Conservation (phyloP, 2,113 vertebrate species). For the Anseranas semipalmata region DNA sequence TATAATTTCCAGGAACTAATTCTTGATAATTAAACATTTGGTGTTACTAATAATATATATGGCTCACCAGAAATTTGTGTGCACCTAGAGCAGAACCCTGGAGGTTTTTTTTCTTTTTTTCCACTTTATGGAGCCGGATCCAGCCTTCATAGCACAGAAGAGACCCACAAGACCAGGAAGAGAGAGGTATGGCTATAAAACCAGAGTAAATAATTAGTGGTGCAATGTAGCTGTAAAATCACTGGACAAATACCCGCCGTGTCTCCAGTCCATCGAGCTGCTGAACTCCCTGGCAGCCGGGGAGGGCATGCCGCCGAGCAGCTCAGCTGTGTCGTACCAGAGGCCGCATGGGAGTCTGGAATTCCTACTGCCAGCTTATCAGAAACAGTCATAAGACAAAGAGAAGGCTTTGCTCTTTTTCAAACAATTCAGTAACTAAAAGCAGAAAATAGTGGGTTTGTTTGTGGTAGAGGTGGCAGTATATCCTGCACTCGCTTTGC, state of each 20-base stretch:
- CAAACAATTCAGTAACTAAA: not conserved
- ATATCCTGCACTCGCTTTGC: slow-evolving; percentile 11
- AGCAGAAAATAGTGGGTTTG: not conserved
- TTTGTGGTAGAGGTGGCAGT: slow-evolving; percentile 22
- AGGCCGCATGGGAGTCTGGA: not conserved
- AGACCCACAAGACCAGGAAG: not conserved
- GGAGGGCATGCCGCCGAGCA: not conserved
- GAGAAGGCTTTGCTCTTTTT: not conserved
- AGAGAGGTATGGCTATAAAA: not conserved
- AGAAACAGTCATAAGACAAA: not conserved
- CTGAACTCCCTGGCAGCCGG: not conserved
- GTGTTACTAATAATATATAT: not conserved
- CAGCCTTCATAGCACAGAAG: not conserved
- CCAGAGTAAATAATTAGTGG: not conserved
- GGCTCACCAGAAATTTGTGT: not conserved
- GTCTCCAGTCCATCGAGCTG: not conserved
- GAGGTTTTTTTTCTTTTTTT: not conserved
- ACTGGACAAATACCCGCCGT: not conserved
- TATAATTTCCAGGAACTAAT: not conserved
- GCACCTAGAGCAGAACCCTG: not conserved
- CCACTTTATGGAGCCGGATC: not conserved
- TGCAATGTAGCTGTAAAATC: not conserved
- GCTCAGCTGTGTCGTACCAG: not conserved
- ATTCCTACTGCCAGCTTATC: not conserved
- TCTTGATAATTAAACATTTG: not conserved